Evolutionary conservation across 2,888 invertebrate species (phyloP).

Genomic region (Galerucella nymphaeae): DNA sequence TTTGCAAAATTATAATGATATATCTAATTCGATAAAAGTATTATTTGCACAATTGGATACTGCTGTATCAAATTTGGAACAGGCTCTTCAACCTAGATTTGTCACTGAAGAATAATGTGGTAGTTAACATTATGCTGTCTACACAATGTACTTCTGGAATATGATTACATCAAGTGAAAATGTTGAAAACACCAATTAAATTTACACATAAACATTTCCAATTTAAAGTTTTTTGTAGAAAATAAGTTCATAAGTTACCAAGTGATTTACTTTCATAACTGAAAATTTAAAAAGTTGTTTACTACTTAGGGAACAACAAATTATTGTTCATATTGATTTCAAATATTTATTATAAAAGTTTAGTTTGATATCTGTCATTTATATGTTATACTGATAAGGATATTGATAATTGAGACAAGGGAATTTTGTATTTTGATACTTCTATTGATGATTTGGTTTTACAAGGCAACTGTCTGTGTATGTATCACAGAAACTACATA

Average conservation of each 20-base stretch:
- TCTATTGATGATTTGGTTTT: too few species aligned
- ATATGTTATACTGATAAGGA: too few species aligned
- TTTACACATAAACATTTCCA: not conserved
- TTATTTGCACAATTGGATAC: conserved; percentile 65
- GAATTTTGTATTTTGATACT: too few species aligned
- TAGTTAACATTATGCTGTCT: conserved; percentile 1
- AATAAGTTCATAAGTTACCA: not conserved
- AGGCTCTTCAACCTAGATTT: conserved; percentile 61
- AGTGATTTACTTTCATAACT: too few species aligned
- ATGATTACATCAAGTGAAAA: not conserved
- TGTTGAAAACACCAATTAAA: not conserved
- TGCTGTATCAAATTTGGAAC: conserved; percentile 64
- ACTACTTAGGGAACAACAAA: too few species aligned
- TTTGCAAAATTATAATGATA: conserved; percentile 66
- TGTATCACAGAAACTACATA: too few species aligned
- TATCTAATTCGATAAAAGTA: conserved; percentile 65
- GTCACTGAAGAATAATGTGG: conserved; percentile 51
- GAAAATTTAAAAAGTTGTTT: too few species aligned
- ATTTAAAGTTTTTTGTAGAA: conserved; percentile 1
- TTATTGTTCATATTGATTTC: too few species aligned
- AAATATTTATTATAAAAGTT: too few species aligned
- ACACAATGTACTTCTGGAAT: not conserved
- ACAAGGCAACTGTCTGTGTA: too few species aligned
- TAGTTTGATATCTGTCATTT: too few species aligned
- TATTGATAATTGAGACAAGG: too few species aligned